Base-by-base conservation (phyloP, 2,113 vertebrate species). In the Corythornis madagascariensis region DNA sequence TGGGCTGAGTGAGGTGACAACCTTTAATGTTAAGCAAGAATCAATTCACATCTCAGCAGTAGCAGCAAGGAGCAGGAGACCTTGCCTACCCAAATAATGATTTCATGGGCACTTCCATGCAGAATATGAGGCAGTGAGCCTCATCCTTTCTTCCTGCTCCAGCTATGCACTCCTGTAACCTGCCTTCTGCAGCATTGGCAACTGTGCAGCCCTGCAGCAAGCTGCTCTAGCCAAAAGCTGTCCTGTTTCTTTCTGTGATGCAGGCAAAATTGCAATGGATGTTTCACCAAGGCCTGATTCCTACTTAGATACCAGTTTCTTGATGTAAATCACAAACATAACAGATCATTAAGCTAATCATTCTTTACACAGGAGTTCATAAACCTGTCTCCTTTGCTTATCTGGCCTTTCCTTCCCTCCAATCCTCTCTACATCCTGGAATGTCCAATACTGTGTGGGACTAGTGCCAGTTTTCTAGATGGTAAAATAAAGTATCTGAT, bases 401-500 rank as follows among this genome's bases (percentile, higher is more conserved):
- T 25, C 40, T 31, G 43, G 6, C 29, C 40, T 87, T 70, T 59
- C 22, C 25, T 70, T 71, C 25, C 47, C 20, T 71, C 21, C 65
- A 71, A 7, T 47, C 38, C 40, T 60, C 12, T 63, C 71, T 52
- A 40, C 11, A 60, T 48, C 13, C 74, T 47, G 29, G 48, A 60
- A 4, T 5, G 1, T 56, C 53, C 55, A 50, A 35, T 35, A 38
- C 0, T 17, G 6, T 29, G 16, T 0, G 1, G 61, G 31, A 66
- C 38, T 33, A 33, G 47, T 31, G 31, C 38, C 43, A 52, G 0
- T 56, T 47, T 91, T 83, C 70, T 17, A 10, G 61, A 17, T 3
- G 38, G 14, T 33, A 31, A 80, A 89, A 63, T 71, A 72, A 87
- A 71, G 3, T 67, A 59, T 35, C 25, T 52, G 10, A 66, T 82